Evolutionary conservation across 2,888 invertebrate species (phyloP).

Genomic region (Brachylomia viminalis): DNA sequence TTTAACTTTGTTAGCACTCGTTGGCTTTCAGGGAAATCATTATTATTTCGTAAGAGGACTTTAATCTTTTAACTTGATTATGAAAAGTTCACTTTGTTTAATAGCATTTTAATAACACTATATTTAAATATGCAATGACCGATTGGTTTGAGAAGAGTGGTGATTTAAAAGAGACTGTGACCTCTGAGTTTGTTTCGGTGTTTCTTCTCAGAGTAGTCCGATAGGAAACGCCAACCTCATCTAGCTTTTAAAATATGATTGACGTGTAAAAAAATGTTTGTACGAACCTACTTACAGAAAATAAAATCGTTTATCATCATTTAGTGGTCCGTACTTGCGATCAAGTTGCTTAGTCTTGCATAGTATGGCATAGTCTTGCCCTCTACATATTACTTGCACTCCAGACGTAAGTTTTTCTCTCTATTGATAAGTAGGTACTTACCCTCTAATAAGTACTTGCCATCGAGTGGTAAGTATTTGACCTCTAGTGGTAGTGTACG

Average conservation of each 20-base stretch:
- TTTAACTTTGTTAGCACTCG: constrained; percentile 10
- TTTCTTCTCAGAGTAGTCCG: too few species aligned
- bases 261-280: too few species aligned
- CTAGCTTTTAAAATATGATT: too few species aligned
- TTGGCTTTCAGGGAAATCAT: constrained; percentile 31
- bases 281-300: too few species aligned
- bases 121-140: neutral
- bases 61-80: constrained; percentile 22
- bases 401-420: too few species aligned
- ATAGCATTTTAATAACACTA: constrained; percentile 10
- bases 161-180: too few species aligned
- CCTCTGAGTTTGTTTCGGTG: too few species aligned
- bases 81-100: constrained; percentile 1
- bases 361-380: too few species aligned
- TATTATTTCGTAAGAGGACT: constrained; percentile 15
- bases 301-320: too few species aligned
- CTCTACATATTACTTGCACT: neutral
- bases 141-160: neutral
- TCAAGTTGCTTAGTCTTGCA: too few species aligned
- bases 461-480: neutral
- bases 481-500: too few species aligned
- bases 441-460: neutral
- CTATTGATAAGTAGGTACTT: neutral
- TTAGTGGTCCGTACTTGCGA: neutral
- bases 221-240: too few species aligned